A percentile compares a stretch with the other conserved stretches of the same genome.
These are phyloP conservation scores for Magallana ariakensis DNA, from an alignment of 1,140 invertebrate genomes.

Conservation along the genomic window DNA sequence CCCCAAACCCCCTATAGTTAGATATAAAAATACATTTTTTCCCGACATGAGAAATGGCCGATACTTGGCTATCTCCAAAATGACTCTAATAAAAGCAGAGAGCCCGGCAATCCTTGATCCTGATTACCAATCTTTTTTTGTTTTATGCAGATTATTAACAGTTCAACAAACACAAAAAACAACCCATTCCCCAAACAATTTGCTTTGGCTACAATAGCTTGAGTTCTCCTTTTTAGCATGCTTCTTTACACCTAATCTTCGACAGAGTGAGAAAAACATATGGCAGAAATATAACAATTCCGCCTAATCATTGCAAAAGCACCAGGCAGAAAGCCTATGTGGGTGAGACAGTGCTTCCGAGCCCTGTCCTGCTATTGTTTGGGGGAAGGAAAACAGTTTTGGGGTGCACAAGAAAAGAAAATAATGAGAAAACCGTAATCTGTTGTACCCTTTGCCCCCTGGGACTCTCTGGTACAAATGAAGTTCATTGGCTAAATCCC, in stretches of 20 bases:
- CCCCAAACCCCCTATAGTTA: background rate
- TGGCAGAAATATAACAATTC: slow-evolving; percentile 34
- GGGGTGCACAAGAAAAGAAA: slow-evolving; percentile 37
- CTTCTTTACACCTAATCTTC: slow-evolving; percentile 38
- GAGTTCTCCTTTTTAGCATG: slow-evolving; percentile 14
- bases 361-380: slow-evolving; percentile 21
- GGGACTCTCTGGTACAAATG: slow-evolving; percentile 36
- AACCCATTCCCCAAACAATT: slow-evolving; percentile 27
- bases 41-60: too few relatives aligned
- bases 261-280: slow-evolving; percentile 27
- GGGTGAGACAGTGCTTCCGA: background rate
- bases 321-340: slow-evolving; percentile 6
- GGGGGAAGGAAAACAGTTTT: slow-evolving; percentile 27
- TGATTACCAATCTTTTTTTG: slow-evolving; percentile 38
- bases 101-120: background rate
- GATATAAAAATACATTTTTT: too few relatives aligned
- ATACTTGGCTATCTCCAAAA: too few relatives aligned
- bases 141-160: slow-evolving; percentile 34
- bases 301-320: slow-evolving; percentile 31
- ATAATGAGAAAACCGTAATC: slow-evolving; percentile 24
- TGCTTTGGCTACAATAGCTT: slow-evolving; percentile 38
- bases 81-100: background rate
- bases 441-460: slow-evolving; percentile 39
- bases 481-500: slow-evolving; percentile 51
- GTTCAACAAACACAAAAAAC: slow-evolving; percentile 33